These are phyloP conservation scores for Drosophila erecta DNA, from an alignment of 1,140 invertebrate species.

Conservation along the genomic window DNA sequence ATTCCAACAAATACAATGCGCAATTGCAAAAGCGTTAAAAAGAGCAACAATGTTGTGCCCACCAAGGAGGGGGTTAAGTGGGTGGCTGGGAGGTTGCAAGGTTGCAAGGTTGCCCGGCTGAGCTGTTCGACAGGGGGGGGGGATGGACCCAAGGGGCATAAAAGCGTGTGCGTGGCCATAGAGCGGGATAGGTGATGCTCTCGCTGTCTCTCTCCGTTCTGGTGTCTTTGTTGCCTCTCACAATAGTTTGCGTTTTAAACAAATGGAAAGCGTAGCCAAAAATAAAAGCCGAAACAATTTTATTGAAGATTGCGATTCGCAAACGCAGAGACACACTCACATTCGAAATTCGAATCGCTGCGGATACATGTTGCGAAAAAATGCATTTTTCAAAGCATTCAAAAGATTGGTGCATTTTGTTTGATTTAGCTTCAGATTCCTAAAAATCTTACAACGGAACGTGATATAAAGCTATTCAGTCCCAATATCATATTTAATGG, in stretches of 20 bases:
- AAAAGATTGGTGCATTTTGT: no score
- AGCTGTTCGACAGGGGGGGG: background rate
- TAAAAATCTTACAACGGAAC: no score
- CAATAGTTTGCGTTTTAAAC: conserved; percentile 82
- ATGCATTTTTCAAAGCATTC: no score
- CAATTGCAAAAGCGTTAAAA: conserved; percentile 76
- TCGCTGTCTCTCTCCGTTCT: background rate
- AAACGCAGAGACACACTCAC: conserved; percentile 33
- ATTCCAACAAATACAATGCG: conserved; percentile 80
- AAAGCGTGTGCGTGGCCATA: conserved; percentile 46
- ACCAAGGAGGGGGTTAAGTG: background rate
- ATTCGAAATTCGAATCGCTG: conserved; percentile 7
- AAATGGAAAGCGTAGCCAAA: conserved; percentile 76
- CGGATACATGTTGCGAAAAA: conserved; percentile 2
- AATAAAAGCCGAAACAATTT: conserved; percentile 76
- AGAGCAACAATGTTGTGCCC: conserved; percentile 76
- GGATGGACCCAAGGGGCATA: conserved; percentile 55
- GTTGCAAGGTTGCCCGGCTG: background rate
- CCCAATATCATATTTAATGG: no score
- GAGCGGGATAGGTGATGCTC: conserved; percentile 27
- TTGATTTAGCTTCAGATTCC: no score
- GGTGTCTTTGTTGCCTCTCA: conserved; percentile 54
- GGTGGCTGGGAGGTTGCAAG: background rate
- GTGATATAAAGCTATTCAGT: no score
- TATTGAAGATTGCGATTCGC: conserved; percentile 78